Conservation (phyloP, 1,140 invertebrate species). For the Philotrypesis tridentata region DNA sequence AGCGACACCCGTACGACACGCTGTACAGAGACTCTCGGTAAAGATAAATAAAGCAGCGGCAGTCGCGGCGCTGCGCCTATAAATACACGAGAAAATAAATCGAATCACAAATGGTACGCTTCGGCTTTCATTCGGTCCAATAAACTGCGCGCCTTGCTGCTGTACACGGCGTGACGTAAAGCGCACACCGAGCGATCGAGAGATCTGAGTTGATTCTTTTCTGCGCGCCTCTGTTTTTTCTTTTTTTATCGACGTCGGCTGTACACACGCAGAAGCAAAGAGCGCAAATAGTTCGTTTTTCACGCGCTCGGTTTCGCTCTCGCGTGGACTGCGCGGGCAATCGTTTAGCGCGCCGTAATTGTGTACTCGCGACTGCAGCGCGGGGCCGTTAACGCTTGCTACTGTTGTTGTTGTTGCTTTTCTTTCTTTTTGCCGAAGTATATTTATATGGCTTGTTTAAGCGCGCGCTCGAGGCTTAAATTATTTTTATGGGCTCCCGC, state of each 20-base stretch:
- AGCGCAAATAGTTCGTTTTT: not conserved
- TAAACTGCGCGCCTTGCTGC: not conserved
- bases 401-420: too few species aligned
- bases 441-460: not conserved
- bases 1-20: not conserved
- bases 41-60: not conserved
- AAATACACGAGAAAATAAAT: slow-evolving; percentile 40
- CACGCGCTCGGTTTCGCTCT: too few species aligned
- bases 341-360: not conserved
- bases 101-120: slow-evolving; percentile 40
- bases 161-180: slow-evolving; percentile 21
- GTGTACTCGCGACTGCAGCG: not conserved
- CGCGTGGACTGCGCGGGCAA: not conserved
- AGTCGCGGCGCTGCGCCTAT: slow-evolving; percentile 11
- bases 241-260: too few species aligned
- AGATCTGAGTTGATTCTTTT: not conserved
- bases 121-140: slow-evolving; percentile 30
- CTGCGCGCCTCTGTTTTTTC: not conserved
- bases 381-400: not conserved
- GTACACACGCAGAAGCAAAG: not conserved
- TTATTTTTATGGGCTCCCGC: not conserved
- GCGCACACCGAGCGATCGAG: not conserved
- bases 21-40: not conserved
- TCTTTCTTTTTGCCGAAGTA: not conserved
- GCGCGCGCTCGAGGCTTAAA: not conserved